These are phyloP conservation scores for Folsomia manolachei DNA, from an alignment of 2,888 invertebrate genomes.

Conservation along the genomic window DNA sequence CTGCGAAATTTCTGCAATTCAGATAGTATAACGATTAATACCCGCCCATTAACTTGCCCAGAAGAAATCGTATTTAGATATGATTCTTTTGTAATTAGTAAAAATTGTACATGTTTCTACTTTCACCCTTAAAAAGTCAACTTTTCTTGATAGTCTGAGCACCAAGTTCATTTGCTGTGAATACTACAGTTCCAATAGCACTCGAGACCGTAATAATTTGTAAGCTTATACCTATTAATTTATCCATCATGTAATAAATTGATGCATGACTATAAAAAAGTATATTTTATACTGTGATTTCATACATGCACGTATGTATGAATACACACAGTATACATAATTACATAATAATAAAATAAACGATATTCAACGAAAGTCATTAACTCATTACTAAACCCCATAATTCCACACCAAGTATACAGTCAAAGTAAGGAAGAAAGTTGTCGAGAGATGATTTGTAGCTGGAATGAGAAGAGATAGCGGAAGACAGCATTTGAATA, in stretches of 20 bases:
- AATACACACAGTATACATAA: no score
- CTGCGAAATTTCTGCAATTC: no score
- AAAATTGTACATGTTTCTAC: no score
- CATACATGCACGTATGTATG: no score
- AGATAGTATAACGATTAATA: not conserved
- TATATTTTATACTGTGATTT: no score
- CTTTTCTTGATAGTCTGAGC: not conserved
- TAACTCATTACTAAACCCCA: not conserved
- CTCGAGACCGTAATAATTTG: not conserved
- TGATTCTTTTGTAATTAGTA: not conserved
- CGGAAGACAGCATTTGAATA: not conserved
- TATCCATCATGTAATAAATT: not conserved
- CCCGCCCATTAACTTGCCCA: not conserved
- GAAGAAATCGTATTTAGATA: no score
- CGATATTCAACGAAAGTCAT: no score
- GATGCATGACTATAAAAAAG: not conserved
- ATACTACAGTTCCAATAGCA: not conserved
- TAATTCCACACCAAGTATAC: not conserved
- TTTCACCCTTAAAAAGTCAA: not conserved
- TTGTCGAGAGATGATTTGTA: not conserved
- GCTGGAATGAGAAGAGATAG: conserved; percentile 2
- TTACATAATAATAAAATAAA: no score
- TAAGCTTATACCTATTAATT: not conserved
- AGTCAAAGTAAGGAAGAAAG: not conserved
- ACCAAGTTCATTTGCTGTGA: not conserved